Conservation (phyloP, 1,140 invertebrate species). For the Bathynomus jamesi region DNA sequence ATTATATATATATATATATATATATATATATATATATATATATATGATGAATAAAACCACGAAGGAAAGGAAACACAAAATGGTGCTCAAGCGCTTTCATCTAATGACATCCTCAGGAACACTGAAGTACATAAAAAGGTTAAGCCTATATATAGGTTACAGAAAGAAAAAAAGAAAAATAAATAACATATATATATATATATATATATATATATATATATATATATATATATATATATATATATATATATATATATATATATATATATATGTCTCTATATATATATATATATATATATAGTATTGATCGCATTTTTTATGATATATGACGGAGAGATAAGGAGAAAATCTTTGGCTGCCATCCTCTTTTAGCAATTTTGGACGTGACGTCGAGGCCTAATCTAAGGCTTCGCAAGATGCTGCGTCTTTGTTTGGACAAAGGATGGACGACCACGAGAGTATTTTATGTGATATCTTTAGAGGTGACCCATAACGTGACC, state of each 20-base stretch:
- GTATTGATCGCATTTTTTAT: background rate
- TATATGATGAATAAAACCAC: too few species aligned
- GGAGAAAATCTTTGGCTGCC: background rate
- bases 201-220: conserved; percentile 3
- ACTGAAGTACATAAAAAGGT: too few species aligned
- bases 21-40: background rate
- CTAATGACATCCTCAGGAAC: too few species aligned
- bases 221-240: conserved; percentile 3
- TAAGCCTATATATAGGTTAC: too few species aligned
- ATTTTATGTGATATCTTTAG: background rate
- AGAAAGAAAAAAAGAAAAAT: background rate
- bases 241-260: conserved; percentile 3
- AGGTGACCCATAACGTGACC: background rate
- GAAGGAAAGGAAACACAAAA: too few species aligned
- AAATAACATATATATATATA: background rate
- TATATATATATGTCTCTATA: background rate
- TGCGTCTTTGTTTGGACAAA: background rate
- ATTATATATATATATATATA: background rate
- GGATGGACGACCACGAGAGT: background rate
- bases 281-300: background rate
- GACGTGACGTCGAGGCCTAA: background rate
- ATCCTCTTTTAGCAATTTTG: background rate
- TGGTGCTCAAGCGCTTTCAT: too few species aligned
- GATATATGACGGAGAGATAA: background rate
- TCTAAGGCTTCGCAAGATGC: background rate